Conservation (phyloP, 2,113 vertebrate genomes). For the Oxyura jamaicensis region DNA sequence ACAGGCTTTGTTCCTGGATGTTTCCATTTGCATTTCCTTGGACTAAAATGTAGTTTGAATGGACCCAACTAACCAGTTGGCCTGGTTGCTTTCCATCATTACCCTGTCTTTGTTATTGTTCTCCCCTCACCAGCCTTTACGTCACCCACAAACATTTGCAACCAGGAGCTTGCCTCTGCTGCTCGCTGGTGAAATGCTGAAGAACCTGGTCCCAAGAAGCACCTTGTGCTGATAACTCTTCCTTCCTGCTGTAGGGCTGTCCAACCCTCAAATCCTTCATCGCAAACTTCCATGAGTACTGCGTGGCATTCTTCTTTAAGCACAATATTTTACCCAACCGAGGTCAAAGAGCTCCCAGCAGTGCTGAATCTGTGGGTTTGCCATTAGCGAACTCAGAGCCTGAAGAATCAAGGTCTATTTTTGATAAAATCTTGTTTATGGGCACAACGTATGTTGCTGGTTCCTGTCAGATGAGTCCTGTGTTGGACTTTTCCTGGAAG, state of each 20-base stretch:
- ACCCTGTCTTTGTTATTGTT: not conserved
- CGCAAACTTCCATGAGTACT: not conserved
- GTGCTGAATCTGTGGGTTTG: accelerated
- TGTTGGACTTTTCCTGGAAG: not conserved
- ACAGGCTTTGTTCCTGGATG: not conserved
- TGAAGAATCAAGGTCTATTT: not conserved
- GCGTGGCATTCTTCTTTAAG: not conserved
- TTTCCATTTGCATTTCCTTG: not conserved
- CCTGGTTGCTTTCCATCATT: not conserved
- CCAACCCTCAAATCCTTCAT: accelerated
- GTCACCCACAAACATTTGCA: accelerated
- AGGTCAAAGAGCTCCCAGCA: not conserved
- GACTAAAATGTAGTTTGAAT: not conserved
- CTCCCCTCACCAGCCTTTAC: not conserved
- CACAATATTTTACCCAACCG: accelerated
- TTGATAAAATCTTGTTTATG: not conserved
- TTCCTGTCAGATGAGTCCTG: not conserved
- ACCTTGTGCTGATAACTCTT: not conserved
- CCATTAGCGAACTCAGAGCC: not conserved
- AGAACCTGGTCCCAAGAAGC: not conserved
- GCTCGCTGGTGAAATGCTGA: not conserved
- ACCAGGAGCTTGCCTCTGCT: not conserved
- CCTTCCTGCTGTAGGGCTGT: not conserved
- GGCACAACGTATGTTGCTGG: not conserved
- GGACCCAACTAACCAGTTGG: slow-evolving; percentile 5